These are phyloP conservation scores for Mus minutoides DNA, from an alignment of 2,797 vertebrate species.

Conservation along the genomic window DNA sequence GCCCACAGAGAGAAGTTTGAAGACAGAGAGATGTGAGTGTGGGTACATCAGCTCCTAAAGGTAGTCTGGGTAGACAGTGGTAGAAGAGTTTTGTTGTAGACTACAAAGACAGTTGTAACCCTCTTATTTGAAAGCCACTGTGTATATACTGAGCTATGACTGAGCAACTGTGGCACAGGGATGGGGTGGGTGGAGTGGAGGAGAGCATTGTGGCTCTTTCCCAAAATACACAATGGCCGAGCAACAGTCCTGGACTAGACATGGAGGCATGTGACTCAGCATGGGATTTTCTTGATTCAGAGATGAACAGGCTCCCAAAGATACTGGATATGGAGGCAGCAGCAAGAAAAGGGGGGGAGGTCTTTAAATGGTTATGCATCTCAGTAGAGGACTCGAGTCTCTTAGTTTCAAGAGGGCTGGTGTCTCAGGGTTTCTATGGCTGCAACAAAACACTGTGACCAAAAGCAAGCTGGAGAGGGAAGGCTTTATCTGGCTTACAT, in stretches of 20 bases:
- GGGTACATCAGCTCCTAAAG: not conserved
- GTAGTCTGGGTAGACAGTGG: not conserved
- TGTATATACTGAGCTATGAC: not conserved
- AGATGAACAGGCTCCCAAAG: not conserved
- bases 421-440: not conserved
- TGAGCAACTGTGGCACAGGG: too few species aligned
- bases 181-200: accelerated
- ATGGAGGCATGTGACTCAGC: not conserved
- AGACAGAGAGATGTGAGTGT: not conserved
- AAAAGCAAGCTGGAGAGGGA: not conserved
- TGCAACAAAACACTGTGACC: not conserved
- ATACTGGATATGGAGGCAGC: not conserved
- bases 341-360: not conserved
- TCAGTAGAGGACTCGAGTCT: not conserved
- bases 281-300: not conserved
- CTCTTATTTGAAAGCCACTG: not conserved
- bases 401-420: not conserved
- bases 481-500: not conserved
- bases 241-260: not conserved
- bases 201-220: too few species aligned
- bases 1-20: not conserved
- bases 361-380: not conserved
- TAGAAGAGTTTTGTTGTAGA: not conserved
- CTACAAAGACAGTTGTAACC: too few species aligned
- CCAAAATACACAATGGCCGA: not conserved